phyloP scores from a whole-genome alignment of 2,113 vertebrate species.

The Egretta garzetta region DNA sequence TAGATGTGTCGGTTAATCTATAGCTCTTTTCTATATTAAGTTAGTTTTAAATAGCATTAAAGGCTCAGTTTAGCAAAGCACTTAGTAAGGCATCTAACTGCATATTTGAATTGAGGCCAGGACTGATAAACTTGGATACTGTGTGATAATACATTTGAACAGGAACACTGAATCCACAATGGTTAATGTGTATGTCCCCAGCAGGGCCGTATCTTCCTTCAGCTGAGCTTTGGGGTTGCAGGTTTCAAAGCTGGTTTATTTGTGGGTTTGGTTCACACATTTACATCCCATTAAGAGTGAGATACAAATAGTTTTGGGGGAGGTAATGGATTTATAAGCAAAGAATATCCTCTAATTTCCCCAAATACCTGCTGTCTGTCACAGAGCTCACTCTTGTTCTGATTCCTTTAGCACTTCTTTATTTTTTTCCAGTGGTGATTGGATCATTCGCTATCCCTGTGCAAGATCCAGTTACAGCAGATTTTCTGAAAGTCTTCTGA shows the following conservation, averaged over 20 bases:
- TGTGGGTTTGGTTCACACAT: not conserved
- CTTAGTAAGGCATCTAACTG: constrained; percentile 47
- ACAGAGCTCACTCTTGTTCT: not conserved
- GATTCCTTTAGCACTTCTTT: not conserved
- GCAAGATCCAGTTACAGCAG: not conserved
- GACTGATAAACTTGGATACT: constrained; percentile 57
- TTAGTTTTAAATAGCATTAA: constrained; percentile 66
- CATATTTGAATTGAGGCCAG: constrained; percentile 59
- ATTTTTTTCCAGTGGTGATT: not conserved
- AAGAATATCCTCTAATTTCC: not conserved
- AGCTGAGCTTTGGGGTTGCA: not conserved
- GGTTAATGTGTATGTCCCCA: not conserved
- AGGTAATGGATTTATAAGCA: not conserved
- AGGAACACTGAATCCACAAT: not conserved
- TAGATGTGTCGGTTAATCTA: constrained; percentile 42
- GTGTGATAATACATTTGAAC: not conserved
- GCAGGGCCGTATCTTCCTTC: not conserved
- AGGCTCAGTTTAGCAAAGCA: constrained; percentile 50
- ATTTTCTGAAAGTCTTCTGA: not conserved
- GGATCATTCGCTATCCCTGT: not conserved
- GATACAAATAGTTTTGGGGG: not conserved
- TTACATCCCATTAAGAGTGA: not conserved
- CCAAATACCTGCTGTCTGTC: not conserved
- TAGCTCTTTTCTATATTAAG: constrained; percentile 53
- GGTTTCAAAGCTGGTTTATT: not conserved